Conservation (phyloP, 2,888 invertebrate genomes). For the Drosophila multiciliata region DNA sequence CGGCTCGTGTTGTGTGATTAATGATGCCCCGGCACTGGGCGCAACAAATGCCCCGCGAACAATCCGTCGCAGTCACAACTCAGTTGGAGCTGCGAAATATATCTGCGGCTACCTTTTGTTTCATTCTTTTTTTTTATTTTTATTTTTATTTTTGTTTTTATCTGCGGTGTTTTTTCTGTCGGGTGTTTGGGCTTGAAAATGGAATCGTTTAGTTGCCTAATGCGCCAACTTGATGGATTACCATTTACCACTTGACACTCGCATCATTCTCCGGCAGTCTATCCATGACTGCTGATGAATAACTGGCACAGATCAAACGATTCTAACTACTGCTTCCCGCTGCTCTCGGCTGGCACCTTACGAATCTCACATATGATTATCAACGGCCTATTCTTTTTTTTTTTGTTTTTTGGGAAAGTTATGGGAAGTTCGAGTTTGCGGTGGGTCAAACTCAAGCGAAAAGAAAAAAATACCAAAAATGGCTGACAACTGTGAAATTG, state of each 20-base stretch:
- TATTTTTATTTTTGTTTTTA: not conserved
- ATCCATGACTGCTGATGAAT: constrained; percentile 46
- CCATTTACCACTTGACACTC: constrained; percentile 48
- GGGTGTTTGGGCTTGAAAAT: constrained; percentile 68
- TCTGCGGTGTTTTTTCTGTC: constrained; percentile 1
- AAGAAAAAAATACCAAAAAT: constrained; percentile 6
- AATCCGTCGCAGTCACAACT: constrained; percentile 38
- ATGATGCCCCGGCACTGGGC: constrained; percentile 63
- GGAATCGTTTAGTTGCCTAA: constrained; percentile 83
- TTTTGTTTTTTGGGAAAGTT: constrained; percentile 31
- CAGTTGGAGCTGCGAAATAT: constrained; percentile 71
- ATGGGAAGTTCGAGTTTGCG: constrained; percentile 39
- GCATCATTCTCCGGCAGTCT: constrained; percentile 21
- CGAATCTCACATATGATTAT: constrained; percentile 12
- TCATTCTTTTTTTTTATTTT: constrained; percentile 1
- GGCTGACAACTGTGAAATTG: constrained; percentile 40
- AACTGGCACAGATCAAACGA: constrained; percentile 44
- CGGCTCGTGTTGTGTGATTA: constrained; percentile 85
- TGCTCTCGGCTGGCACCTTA: constrained; percentile 42
- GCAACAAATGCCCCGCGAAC: constrained; percentile 6
- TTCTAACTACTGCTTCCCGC: constrained; percentile 49
- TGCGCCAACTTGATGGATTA: constrained; percentile 79
- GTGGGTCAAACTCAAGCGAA: constrained; percentile 21
- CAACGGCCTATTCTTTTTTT: constrained; percentile 11
- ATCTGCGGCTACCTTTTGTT: constrained; percentile 75